Base-by-base conservation (phyloP, 2,113 vertebrate genomes). In the Ochotona princeps region DNA sequence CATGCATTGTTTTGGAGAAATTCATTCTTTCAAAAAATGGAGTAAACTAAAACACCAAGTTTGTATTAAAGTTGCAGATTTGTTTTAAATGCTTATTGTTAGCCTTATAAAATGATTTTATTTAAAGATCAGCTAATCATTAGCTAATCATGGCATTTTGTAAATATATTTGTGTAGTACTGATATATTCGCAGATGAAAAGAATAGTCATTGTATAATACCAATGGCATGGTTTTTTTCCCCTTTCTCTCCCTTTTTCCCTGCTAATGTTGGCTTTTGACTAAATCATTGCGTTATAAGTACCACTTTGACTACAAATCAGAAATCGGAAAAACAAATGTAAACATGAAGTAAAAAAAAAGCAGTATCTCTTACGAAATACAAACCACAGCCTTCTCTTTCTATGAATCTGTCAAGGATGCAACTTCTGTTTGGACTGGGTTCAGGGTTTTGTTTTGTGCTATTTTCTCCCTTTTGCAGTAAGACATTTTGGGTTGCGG, bases 311-410 rank as follows among this genome's bases (percentile, higher is more conserved):
- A 90, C 5, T 44, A 80, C 91, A 32, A 93, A 54, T 74, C 38
- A 74, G 72, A 92, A 69, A 89, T 85, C 72, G 49, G 61, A 89
- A 17, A 80, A 89, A 5, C 74, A 32, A 5, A 87, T 92, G 84
- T 54, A 51, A 66, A 67, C 1, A 49, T 65, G 67, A 79, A 60
- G 69, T 8, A 54, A 74, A 49, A 88, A 57, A 91, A 89, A 84
- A 28, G 6, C 21, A 78, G 8, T 86, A 54, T 89, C 26, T 96
- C 13, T 88, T 81, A 82, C 26, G 8, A 65, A 88, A 66, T 74
- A 49, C 91, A 90, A 92, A 73, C 75, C 66, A 74, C 6, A 75
- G 17, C 47, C 72, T 92, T 95, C 49, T 82, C 74, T 93, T 91
- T 93, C 63, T 78, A 32, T 93, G 23, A 93, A 44, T 91, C 79